Percentiles rank a stretch among this genome's conserved stretches.
These are phyloP conservation scores for Dexiosoma caninum DNA, from an alignment of 2,888 invertebrate species.

Conservation along the genomic window DNA sequence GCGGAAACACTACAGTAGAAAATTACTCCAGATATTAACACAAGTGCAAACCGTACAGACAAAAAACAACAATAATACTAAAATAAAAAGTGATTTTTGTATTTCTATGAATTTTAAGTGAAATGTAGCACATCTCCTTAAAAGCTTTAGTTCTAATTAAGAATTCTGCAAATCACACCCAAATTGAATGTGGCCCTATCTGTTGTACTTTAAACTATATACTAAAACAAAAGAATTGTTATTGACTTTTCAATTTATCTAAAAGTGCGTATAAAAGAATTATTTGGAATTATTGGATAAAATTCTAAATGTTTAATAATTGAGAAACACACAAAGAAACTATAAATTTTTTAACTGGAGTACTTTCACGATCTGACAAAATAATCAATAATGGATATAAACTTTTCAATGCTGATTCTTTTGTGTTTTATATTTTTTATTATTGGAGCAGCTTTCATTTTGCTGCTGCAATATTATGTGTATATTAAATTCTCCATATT, in stretches of 20 bases:
- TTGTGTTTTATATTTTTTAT: constrained; percentile 79
- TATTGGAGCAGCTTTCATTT: constrained; percentile 79
- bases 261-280: neutral
- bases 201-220: constrained; percentile 13
- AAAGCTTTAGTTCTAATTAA: neutral
- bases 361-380: neutral
- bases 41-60: constrained; percentile 56
- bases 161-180: constrained; percentile 51
- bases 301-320: too few relatives aligned
- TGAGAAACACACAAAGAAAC: too few relatives aligned
- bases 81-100: neutral
- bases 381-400: constrained; percentile 74
- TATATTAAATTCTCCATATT: constrained; percentile 78
- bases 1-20: constrained; percentile 42
- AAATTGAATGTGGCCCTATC: neutral
- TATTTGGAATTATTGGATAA: neutral
- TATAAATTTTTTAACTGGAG: too few relatives aligned
- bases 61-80: constrained; percentile 12
- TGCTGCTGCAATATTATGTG: constrained; percentile 80
- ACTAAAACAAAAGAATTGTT: neutral
- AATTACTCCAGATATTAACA: constrained; percentile 30
- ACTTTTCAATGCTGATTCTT: constrained; percentile 77
- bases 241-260: constrained; percentile 18
- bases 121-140: neutral
- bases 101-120: neutral